Conservation (phyloP, 2,113 vertebrate genomes). For the Phycodurus eques region DNA sequence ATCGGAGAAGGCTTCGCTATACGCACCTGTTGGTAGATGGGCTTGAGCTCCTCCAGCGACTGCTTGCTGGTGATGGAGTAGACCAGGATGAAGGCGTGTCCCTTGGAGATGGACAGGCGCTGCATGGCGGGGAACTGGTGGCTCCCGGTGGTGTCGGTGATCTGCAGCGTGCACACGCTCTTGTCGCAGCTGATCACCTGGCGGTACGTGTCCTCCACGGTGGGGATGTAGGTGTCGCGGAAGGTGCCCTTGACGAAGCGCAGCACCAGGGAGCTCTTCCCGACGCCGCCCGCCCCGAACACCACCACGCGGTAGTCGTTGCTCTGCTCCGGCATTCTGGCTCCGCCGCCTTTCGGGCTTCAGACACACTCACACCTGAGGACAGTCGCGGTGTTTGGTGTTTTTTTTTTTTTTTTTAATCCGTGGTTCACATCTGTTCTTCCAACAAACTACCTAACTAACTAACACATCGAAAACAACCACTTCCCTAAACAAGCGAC, state of each 20-base stretch:
- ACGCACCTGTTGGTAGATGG: conserved; percentile 92
- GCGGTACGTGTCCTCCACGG: conserved; percentile 95
- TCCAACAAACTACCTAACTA: no score
- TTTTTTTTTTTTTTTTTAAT: no score
- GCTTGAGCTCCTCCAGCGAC: conserved; percentile 93
- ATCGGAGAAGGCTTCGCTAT: neutral
- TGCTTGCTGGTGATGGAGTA: conserved; percentile 95
- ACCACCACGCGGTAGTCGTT: conserved; percentile 97
- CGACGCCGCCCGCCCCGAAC: conserved; percentile 91
- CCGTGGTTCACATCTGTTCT: no score
- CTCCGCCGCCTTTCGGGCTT: conserved; percentile 48
- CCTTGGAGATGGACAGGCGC: conserved; percentile 95
- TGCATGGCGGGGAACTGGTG: conserved; percentile 99
- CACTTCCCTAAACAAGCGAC: no score
- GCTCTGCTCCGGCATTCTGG: conserved; percentile 94
- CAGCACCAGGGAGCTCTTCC: conserved; percentile 94
- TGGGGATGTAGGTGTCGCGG: conserved; percentile 95
- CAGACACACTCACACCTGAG: conserved; percentile 55
- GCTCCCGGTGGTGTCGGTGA: conserved; percentile 95
- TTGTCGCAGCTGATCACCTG: conserved; percentile 99
- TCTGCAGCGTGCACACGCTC: conserved; percentile 94
- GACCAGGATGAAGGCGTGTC: conserved; percentile 95
- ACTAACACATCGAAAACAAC: neutral
- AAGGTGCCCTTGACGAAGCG: conserved; percentile 96
- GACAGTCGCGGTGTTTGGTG: no score